These are phyloP conservation scores for Mamestra brassicae DNA, from an alignment of 2,888 invertebrate species.

Conservation along the genomic window DNA sequence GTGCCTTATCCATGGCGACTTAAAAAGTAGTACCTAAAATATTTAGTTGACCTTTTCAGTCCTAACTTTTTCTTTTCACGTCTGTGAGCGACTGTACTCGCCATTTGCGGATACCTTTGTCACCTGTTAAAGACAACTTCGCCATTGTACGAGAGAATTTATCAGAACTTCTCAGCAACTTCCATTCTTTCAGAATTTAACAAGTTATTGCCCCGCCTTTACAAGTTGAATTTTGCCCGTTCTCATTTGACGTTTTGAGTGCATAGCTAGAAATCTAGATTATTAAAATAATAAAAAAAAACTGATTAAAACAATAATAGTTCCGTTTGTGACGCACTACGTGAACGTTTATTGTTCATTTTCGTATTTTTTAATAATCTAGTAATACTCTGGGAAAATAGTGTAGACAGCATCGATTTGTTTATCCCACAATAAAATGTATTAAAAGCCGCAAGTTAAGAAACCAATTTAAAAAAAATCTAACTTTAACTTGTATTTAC, in stretches of 20 bases:
- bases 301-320: not conserved
- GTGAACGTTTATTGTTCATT: too few species aligned
- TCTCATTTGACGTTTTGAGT: not conserved
- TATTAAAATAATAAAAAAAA: not conserved
- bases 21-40: conserved; percentile 18
- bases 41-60: conserved; percentile 34
- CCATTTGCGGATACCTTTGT: conserved; percentile 28
- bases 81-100: conserved; percentile 21
- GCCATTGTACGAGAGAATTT: conserved; percentile 30
- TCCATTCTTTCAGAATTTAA: conserved; percentile 25
- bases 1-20: not conserved
- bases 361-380: too few species aligned
- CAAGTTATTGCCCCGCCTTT: conserved; percentile 28
- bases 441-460: not conserved
- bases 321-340: too few species aligned
- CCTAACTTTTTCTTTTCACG: conserved; percentile 34
- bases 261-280: not conserved
- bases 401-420: too few species aligned
- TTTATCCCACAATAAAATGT: too few species aligned
- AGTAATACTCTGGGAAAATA: too few species aligned
- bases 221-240: conserved; percentile 8
- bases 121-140: conserved; percentile 47
- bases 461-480: not conserved
- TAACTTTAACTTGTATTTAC: not conserved
- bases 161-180: conserved; percentile 34